Conservation (phyloP, 2,797 vertebrate genomes). For the Schizopygopsis malacanthus region DNA sequence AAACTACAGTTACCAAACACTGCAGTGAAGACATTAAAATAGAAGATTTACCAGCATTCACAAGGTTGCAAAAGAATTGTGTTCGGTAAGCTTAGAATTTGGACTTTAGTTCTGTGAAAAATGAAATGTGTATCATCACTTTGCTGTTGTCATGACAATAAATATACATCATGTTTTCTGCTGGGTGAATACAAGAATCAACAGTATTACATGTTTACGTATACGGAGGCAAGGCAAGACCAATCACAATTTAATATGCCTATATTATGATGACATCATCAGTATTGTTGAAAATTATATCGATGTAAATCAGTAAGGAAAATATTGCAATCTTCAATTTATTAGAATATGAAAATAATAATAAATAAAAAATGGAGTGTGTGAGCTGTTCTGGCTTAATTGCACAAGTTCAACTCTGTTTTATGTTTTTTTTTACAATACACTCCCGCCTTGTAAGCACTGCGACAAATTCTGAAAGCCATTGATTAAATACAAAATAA, state of each 20-base stretch:
- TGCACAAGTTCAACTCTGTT: background rate
- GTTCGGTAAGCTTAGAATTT: background rate
- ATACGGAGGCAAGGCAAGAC: background rate
- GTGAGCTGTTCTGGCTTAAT: background rate
- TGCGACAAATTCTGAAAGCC: background rate
- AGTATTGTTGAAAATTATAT: background rate
- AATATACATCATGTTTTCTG: background rate
- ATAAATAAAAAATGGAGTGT: background rate
- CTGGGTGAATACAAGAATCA: background rate
- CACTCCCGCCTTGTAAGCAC: background rate
- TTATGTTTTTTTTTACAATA: background rate
- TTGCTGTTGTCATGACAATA: constrained; percentile 22
- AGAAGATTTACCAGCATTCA: background rate
- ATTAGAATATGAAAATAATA: background rate
- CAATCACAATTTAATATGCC: background rate
- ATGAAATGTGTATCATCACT: background rate
- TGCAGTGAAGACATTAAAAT: background rate
- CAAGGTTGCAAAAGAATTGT: background rate
- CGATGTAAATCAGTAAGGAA: background rate
- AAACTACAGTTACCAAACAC: background rate
- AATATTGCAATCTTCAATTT: background rate
- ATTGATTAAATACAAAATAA: constrained; percentile 3
- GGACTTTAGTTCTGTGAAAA: constrained; percentile 1
- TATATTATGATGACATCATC: background rate
- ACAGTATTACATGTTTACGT: background rate